phyloP scores from a whole-genome alignment of 2,888 invertebrate genomes.

The Dolomedes plantarius region DNA sequence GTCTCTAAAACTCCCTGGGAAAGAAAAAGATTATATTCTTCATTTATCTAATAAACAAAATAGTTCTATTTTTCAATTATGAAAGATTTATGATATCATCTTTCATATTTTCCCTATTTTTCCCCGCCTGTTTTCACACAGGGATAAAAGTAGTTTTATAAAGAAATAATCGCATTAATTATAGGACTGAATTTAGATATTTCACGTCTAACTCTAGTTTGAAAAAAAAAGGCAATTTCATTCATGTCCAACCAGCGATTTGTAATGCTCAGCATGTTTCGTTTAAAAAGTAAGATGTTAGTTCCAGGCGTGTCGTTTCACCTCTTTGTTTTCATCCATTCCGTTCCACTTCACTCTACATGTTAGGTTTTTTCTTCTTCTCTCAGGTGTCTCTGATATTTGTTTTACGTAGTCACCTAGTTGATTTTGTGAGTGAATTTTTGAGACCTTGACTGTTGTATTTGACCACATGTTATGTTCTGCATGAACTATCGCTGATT shows the following conservation, averaged over 20 bases:
- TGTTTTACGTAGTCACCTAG: not conserved
- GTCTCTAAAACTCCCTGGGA: not conserved
- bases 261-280: not conserved
- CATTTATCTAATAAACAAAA: constrained; percentile 4
- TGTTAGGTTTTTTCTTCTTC: not conserved
- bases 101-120: not conserved
- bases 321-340: not conserved
- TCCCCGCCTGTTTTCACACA: not conserved
- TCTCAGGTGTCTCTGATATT: not conserved
- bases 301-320: not conserved
- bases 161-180: not conserved
- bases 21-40: not conserved
- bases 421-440: not conserved
- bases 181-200: not conserved
- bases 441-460: not conserved
- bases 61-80: constrained; percentile 4
- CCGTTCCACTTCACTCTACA: not conserved
- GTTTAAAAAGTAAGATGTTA: not conserved
- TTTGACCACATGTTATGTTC: not conserved
- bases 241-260: not conserved
- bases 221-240: no score
- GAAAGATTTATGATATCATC: not conserved
- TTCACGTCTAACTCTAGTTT: no score
- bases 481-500: no score
- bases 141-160: not conserved